Evolutionary conservation across 2,113 vertebrate genomes (phyloP).

Genomic region (Menidia beryllina): DNA sequence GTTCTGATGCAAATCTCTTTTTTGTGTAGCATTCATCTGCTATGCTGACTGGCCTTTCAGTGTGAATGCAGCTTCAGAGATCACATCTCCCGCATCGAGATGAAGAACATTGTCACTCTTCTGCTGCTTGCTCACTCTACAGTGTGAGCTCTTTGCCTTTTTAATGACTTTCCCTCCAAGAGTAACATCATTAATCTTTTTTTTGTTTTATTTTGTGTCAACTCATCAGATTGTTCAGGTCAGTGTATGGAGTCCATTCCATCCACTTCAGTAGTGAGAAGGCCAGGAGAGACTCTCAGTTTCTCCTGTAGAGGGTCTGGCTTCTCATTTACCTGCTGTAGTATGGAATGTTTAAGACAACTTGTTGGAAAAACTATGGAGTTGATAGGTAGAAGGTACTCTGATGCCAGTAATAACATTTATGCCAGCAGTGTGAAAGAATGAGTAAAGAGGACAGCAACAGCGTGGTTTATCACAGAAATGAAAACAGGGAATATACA

Average conservation of each 20-base stretch:
- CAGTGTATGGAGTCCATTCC: conserved; percentile 46
- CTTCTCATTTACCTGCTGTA: neutral
- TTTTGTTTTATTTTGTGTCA: neutral
- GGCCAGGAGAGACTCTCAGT: conserved; percentile 38
- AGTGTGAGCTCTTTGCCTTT: conserved; percentile 9
- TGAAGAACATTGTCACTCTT: conserved; percentile 7
- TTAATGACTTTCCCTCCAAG: no score
- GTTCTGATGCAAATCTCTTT: no score
- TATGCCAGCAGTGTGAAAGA: conserved; percentile 29
- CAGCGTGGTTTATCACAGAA: conserved; percentile 17
- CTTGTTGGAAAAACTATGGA: conserved; percentile 30
- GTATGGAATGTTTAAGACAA: conserved; percentile 53
- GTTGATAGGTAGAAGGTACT: conserved; percentile 1
- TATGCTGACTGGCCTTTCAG: no score
- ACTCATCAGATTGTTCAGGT: conserved; percentile 6
- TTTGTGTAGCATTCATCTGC: no score
- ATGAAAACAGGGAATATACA: no score
- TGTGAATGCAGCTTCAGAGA: no score
- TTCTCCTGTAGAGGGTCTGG: conserved; percentile 51
- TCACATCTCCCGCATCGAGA: conserved; percentile 1
- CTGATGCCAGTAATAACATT: neutral
- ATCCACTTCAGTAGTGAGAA: conserved; percentile 32
- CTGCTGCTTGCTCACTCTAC: conserved; percentile 18
- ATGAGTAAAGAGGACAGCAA: conserved; percentile 11
- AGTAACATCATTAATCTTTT: no score